These are phyloP conservation scores for Chaetoderma sp. DNA, from an alignment of 2,888 invertebrate genomes.

Conservation along the genomic window DNA sequence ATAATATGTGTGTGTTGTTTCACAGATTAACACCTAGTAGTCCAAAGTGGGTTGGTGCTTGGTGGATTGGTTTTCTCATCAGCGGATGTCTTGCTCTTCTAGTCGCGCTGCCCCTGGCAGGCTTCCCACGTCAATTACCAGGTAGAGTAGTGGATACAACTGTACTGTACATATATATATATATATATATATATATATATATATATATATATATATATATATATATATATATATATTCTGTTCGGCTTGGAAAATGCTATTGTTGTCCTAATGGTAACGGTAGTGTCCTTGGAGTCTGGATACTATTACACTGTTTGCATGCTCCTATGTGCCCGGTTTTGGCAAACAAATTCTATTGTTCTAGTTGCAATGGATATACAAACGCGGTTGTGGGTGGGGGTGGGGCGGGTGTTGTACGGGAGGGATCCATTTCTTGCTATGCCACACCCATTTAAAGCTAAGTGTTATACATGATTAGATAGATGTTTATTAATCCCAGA, in stretches of 20 bases:
- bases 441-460: too few species aligned
- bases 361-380: too few species aligned
- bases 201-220: neutral
- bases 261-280: neutral
- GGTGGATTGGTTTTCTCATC: constrained; percentile 91
- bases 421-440: too few species aligned
- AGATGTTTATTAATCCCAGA: too few species aligned
- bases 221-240: neutral
- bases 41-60: constrained; percentile 88
- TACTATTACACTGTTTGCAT: neutral
- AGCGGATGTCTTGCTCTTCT: constrained; percentile 86
- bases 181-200: neutral
- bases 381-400: too few species aligned
- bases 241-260: too few species aligned
- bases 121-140: constrained; percentile 85
- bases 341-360: too few species aligned
- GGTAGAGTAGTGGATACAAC: constrained; percentile 31
- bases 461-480: too few species aligned
- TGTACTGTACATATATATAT: too few species aligned
- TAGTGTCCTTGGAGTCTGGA: neutral
- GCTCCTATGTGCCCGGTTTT: too few species aligned
- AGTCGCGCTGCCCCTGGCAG: constrained; percentile 89
- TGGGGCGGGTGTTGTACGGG: too few species aligned
- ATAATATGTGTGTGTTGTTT: too few species aligned
- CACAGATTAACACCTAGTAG: constrained; percentile 38